A percentile compares a stretch with the other conserved stretches of the same genome.
These are phyloP conservation scores for Papilio polyxenes DNA, from an alignment of 1,140 invertebrate species.

Conservation along the genomic window DNA sequence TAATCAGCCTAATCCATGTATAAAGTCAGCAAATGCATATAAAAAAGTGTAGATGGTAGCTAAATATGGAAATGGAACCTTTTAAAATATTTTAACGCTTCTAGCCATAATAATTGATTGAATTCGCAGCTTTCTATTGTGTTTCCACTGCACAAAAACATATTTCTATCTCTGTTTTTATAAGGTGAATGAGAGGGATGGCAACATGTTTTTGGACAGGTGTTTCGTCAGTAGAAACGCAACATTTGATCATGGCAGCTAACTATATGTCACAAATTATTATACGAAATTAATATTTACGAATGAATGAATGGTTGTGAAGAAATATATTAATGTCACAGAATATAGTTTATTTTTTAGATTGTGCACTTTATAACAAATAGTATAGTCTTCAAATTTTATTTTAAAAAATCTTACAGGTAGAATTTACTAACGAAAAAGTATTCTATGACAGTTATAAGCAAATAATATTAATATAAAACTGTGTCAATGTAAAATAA, in stretches of 20 bases:
- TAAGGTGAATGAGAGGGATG: neutral
- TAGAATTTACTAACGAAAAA: neutral
- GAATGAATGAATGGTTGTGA: conserved; percentile 23
- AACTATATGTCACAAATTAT: neutral
- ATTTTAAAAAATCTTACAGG: conserved; percentile 1
- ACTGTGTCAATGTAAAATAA: neutral
- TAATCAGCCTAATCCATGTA: neutral
- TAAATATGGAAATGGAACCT: neutral
- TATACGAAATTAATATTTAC: no score
- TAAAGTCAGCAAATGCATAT: neutral
- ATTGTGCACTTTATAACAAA: neutral
- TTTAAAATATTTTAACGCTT: neutral
- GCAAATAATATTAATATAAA: neutral
- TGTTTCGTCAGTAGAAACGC: neutral
- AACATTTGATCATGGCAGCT: neutral
- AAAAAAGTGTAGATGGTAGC: neutral
- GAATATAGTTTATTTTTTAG: neutral
- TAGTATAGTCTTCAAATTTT: neutral
- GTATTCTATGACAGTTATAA: conserved; percentile 1
- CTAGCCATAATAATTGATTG: neutral
- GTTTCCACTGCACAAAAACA: neutral
- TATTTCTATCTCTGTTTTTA: neutral
- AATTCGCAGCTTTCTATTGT: neutral
- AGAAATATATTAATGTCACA: neutral
- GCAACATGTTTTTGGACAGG: neutral